phyloP scores from a whole-genome alignment of 2,888 invertebrate genomes.

The Nemurella pictetii region DNA sequence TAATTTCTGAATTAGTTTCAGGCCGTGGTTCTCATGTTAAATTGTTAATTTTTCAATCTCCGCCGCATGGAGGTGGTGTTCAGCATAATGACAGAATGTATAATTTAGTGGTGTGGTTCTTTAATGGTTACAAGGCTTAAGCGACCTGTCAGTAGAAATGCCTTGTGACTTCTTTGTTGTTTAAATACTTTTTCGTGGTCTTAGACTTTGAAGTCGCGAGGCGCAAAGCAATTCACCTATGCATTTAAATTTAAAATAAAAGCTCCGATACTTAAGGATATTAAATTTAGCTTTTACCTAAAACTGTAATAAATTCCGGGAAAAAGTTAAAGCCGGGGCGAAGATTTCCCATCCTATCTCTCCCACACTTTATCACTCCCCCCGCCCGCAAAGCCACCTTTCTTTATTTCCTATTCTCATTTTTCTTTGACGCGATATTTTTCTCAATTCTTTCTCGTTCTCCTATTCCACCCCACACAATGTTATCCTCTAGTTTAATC shows the following conservation, averaged over 20 bases:
- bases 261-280: neutral
- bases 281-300: neutral
- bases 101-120: neutral
- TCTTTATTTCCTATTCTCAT: constrained; percentile 29
- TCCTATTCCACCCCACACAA: neutral
- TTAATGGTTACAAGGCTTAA: neutral
- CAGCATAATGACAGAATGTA: neutral
- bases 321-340: neutral
- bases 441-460: constrained; percentile 28
- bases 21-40: neutral
- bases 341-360: neutral
- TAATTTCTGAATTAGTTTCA: neutral
- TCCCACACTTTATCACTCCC: constrained; percentile 2
- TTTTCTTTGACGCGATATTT: constrained; percentile 28
- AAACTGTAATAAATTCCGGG: neutral
- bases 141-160: neutral
- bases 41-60: constrained; percentile 21
- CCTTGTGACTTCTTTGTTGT: neutral
- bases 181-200: neutral
- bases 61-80: neutral
- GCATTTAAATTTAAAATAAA: neutral
- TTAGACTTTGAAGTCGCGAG: neutral
- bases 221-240: neutral
- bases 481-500: constrained; percentile 18
- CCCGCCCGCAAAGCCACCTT: neutral